Percentiles rank a stretch among this genome's conserved stretches.
Evolutionary conservation across 2,797 vertebrate genomes (phyloP).

Genomic region (Hippocampus kuda): DNA sequence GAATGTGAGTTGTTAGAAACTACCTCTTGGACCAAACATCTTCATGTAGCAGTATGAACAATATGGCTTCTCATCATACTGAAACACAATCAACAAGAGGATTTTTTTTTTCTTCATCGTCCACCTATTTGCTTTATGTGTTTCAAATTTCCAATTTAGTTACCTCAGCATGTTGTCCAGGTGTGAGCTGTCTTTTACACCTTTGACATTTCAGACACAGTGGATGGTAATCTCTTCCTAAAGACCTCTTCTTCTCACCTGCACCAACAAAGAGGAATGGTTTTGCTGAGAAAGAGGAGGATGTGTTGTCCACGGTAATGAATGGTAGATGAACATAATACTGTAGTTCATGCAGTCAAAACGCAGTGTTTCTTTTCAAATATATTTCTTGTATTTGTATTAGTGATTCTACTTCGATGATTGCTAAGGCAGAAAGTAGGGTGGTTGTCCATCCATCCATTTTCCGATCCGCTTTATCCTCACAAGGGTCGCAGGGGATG

Average conservation of each 20-base stretch:
- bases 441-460: too few relatives aligned
- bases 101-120: constrained; percentile 7
- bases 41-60: constrained; percentile 72
- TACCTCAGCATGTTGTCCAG: constrained; percentile 74
- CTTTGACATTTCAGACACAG: constrained; percentile 75
- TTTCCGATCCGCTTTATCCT: too few relatives aligned
- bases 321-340: background rate
- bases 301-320: background rate
- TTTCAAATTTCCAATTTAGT: constrained; percentile 5
- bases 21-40: constrained; percentile 72
- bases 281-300: constrained; percentile 9
- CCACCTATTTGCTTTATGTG: background rate
- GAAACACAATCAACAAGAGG: constrained; percentile 39
- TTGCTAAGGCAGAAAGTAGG: background rate
- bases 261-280: constrained; percentile 11
- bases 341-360: background rate
- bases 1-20: constrained; percentile 6
- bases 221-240: constrained; percentile 76
- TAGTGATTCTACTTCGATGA: background rate
- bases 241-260: constrained; percentile 74
- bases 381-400: background rate
- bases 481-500: too few relatives aligned
- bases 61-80: constrained; percentile 77
- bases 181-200: constrained; percentile 71
- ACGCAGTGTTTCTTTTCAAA: background rate